Conservation (phyloP, 2,797 vertebrate genomes). For the Dermochelys coriacea region DNA sequence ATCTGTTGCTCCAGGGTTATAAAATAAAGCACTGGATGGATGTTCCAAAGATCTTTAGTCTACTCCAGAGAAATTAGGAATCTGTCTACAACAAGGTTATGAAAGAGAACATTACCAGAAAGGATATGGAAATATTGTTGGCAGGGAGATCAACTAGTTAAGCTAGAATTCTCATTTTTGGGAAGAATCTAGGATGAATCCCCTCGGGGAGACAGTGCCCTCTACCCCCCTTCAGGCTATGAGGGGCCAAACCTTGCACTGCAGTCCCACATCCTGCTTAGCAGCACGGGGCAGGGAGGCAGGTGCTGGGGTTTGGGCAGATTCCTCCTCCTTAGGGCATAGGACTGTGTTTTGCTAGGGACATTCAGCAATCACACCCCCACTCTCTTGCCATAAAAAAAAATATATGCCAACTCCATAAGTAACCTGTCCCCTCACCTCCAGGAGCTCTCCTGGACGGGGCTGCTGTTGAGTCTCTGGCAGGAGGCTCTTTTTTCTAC, state of each 20-base stretch:
- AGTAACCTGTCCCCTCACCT: too few species aligned
- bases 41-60: neutral
- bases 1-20: neutral
- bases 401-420: too few species aligned
- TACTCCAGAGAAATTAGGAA: neutral
- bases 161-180: neutral
- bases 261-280: neutral
- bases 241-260: neutral
- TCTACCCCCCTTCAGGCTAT: neutral
- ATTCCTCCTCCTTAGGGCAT: neutral
- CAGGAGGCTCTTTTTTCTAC: too few species aligned
- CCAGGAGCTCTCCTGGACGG: too few species aligned
- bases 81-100: neutral
- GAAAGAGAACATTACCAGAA: neutral
- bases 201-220: too few species aligned
- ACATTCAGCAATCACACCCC: neutral
- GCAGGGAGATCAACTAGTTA: neutral
- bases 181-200: neutral
- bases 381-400: neutral
- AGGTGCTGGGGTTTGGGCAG: neutral
- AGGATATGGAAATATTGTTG: accelerated
- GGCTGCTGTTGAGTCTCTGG: too few species aligned
- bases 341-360: neutral
- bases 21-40: neutral
- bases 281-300: neutral